Evolutionary conservation across 2,113 vertebrate genomes (phyloP).

Genomic region (Mesembrinibis cayennensis): DNA sequence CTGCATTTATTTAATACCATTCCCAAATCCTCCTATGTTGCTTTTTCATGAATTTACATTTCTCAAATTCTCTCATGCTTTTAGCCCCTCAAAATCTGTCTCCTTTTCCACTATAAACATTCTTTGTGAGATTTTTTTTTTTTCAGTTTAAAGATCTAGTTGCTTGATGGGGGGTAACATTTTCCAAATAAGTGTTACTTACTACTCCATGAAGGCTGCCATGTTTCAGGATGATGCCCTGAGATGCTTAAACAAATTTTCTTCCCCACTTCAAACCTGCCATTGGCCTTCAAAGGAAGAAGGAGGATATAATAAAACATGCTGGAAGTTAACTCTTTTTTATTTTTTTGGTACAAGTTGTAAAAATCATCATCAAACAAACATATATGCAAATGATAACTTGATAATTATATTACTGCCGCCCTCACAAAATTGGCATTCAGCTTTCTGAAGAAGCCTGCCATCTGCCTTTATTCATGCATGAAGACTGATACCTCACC

Average conservation of each 20-base stretch:
- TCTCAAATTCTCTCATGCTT: not conserved
- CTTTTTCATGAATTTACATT: not conserved
- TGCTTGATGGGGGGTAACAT: not conserved
- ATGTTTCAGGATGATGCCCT: constrained; percentile 98
- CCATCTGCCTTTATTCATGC: not conserved
- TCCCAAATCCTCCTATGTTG: not conserved
- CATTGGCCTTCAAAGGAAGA: constrained; percentile 85
- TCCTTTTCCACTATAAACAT: not conserved
- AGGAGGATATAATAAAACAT: not conserved
- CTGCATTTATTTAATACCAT: not conserved
- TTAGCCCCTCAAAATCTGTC: not conserved
- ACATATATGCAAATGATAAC: not conserved
- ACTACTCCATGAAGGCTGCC: constrained; percentile 99
- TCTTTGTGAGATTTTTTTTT: not conserved
- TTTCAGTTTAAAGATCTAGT: not conserved
- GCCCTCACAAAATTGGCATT: not conserved
- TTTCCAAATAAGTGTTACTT: constrained; percentile 71
- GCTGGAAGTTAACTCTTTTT: not conserved
- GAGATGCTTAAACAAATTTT: constrained; percentile 99
- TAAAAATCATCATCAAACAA: not conserved
- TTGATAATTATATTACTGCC: not conserved
- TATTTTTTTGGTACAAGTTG: not conserved
- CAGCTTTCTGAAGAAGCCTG: not conserved
- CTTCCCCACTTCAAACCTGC: constrained; percentile 98
- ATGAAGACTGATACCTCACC: not conserved